Base-by-base conservation (phyloP, 2,888 invertebrate genomes). In the Eueremaeus valkanovi region DNA sequence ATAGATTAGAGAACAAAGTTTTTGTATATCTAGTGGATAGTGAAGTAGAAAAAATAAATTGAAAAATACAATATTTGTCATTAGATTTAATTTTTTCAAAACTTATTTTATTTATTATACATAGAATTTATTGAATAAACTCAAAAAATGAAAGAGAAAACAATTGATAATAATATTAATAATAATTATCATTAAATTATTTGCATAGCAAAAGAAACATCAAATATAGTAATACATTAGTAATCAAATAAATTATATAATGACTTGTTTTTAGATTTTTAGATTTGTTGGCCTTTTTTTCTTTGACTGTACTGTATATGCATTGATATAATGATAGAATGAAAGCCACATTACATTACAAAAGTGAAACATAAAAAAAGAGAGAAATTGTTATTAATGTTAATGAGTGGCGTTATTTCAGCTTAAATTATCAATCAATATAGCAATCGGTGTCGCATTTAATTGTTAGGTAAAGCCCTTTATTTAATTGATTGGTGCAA, bases 401-500 rank as follows among this genome's bases (percentile, higher is more conserved):
- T 36, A 36, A 36, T 36, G 36, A 36, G 11, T 36, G 36, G 36
- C 36, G 11, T 49, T 49, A 49, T 49, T 49, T 49, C 8, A 6
- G 21, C 16, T 49, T 3, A 49, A 49, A 49, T 49, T 11, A 36
- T 36, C 6, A 36, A 36, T 36, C 6, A 36, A 36, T 11, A 36
- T 11, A 8, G 36, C 5, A 36, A 36, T 36, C 36, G 11, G 36
- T 8, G 5, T 36, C 36, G 11, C 45, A 45, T 45, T 36, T 16
- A 45, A 45, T 45, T 45, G 16, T 45, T 45, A 13, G 3, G 27
- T 55, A 55, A 55, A 24, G 55, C 55, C 21, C 24, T 55, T 55
- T 55, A 24, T 11, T 70, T 70, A 70, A 42, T 70, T 27, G 24
- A n/a, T 45, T 21, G 24, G 42, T 70, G 70, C 70, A 70, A 70